Evolutionary conservation across 1,140 invertebrate genomes (phyloP).

Genomic region (Apis laboriosa): DNA sequence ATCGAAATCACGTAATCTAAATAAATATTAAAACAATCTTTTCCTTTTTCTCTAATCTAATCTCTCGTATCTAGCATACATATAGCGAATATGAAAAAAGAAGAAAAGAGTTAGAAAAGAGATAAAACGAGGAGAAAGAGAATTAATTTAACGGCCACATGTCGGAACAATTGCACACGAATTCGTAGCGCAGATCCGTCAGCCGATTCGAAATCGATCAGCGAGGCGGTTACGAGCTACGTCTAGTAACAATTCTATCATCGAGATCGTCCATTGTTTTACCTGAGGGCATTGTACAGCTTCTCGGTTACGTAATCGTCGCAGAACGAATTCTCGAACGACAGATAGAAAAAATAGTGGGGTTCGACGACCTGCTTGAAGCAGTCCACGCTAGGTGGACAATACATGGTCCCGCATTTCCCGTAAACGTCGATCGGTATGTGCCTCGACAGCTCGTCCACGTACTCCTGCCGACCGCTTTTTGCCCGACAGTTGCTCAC

Average conservation of each 20-base stretch:
- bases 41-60: too few relatives aligned
- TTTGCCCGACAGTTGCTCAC: slow-evolving; percentile 84
- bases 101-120: too few relatives aligned
- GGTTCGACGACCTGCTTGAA: slow-evolving; percentile 75
- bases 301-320: slow-evolving; percentile 86
- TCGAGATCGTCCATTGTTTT: slow-evolving; percentile 46
- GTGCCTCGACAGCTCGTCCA: slow-evolving; percentile 81
- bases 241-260: slow-evolving; percentile 31
- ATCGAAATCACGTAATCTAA: too few relatives aligned
- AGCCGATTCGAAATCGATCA: slow-evolving; percentile 19
- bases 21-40: too few relatives aligned
- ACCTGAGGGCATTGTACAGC: slow-evolving; percentile 80
- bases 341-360: slow-evolving; percentile 86
- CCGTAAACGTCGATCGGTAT: slow-evolving; percentile 87
- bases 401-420: slow-evolving; percentile 81
- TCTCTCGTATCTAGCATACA: too few relatives aligned
- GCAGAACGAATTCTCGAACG: slow-evolving; percentile 85
- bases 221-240: background rate
- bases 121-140: background rate
- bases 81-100: too few relatives aligned
- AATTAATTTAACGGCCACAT: slow-evolving; percentile 4
- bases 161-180: slow-evolving; percentile 30
- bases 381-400: slow-evolving; percentile 73
- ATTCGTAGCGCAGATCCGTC: background rate
- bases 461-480: slow-evolving; percentile 82